These are phyloP conservation scores for Xenus cinereus DNA, from an alignment of 2,113 vertebrate species.

Conservation along the genomic window DNA sequence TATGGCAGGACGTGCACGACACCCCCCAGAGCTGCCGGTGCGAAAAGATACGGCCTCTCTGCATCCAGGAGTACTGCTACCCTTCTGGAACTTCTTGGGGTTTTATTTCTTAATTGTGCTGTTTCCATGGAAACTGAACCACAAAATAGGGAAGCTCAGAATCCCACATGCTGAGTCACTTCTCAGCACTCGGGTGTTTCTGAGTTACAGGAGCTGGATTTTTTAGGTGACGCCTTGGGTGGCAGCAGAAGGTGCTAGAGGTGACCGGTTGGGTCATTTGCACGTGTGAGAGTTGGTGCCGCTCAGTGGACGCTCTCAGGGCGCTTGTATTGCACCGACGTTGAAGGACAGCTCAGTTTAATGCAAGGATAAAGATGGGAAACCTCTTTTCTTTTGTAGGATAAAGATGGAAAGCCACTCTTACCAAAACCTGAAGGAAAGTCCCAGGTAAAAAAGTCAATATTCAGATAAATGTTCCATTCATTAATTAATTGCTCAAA, in stretches of 20 bases:
- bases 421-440: slow-evolving; percentile 52
- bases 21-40: accelerated
- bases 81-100: neutral
- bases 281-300: neutral
- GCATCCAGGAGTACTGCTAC: neutral
- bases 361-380: slow-evolving; percentile 56
- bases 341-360: neutral
- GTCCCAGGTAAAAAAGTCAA: slow-evolving; percentile 45
- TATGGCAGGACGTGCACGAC: neutral
- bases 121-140: neutral
- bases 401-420: slow-evolving; percentile 74
- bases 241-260: neutral
- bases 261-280: neutral
- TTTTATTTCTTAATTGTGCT: neutral
- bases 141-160: neutral
- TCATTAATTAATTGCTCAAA: neutral
- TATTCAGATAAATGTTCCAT: neutral
- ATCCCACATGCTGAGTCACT: neutral
- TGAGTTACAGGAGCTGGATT: neutral
- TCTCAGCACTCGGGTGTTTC: neutral
- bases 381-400: slow-evolving; percentile 58
- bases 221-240: neutral
- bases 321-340: neutral
- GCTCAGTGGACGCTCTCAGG: neutral
- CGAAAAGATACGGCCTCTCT: accelerated